Percentiles rank a stretch among this genome's conserved stretches.
Conservation (phyloP, 2,113 vertebrate genomes). For the Myodes glareolus region DNA sequence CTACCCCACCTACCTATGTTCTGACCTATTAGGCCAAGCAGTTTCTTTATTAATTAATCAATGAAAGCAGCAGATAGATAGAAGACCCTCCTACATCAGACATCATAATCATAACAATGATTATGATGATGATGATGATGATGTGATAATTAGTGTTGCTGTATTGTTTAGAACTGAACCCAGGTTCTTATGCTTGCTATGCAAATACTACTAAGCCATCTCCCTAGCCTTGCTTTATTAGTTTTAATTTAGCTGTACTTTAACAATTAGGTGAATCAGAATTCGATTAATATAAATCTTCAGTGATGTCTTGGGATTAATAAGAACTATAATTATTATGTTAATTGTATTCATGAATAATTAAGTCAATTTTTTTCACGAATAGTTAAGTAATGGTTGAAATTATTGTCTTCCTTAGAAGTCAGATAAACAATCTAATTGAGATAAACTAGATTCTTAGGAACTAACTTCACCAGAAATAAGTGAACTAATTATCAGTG, state of each 20-base stretch:
- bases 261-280: background rate
- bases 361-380: conserved; percentile 7
- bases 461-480: background rate
- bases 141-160: background rate
- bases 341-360: background rate
- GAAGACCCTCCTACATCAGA: too few species aligned
- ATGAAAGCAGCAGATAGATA: too few species aligned
- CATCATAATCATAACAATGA: too few species aligned
- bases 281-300: background rate
- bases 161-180: background rate
- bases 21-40: too few species aligned
- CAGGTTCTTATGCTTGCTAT: background rate
- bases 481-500: background rate
- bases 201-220: background rate
- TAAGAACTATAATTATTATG: background rate
- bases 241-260: conserved; percentile 8
- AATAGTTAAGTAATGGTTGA: background rate
- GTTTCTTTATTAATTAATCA: too few species aligned
- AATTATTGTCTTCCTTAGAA: background rate
- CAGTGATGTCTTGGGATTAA: conserved; percentile 14
- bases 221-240: background rate
- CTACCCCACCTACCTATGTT: too few species aligned
- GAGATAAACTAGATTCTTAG: background rate
- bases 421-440: background rate
- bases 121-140: background rate